These are phyloP conservation scores for Ardeotis arabs DNA, from an alignment of 2,113 vertebrate species.

Conservation along the genomic window DNA sequence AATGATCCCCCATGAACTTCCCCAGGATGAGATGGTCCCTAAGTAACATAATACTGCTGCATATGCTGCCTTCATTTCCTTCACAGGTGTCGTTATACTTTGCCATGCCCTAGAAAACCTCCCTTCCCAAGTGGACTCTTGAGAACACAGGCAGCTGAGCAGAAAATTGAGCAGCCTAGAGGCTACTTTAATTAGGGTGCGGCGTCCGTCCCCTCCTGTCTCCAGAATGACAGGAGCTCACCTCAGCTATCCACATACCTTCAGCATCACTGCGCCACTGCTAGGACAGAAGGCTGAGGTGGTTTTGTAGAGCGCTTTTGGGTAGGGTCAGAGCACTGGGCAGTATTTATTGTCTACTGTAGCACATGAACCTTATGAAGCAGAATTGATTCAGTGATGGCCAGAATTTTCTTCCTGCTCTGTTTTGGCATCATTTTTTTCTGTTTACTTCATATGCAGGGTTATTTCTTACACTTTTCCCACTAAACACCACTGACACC, in stretches of 20 bases:
- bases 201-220: background rate
- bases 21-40: background rate
- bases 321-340: background rate
- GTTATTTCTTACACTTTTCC: background rate
- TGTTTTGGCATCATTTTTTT: background rate
- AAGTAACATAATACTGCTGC: background rate
- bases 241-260: background rate
- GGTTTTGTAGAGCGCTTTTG: background rate
- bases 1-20: background rate
- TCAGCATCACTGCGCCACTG: background rate
- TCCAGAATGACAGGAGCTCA: background rate
- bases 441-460: background rate
- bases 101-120: background rate
- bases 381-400: background rate
- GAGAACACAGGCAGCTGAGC: background rate
- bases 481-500: background rate
- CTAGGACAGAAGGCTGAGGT: background rate
- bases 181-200: background rate
- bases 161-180: background rate
- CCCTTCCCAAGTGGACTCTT: background rate
- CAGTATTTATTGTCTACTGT: background rate
- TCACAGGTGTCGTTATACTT: background rate
- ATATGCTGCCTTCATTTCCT: background rate
- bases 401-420: background rate
- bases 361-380: background rate